These are phyloP conservation scores for Perca schrenkii DNA, from an alignment of 2,113 vertebrate genomes.

Conservation along the genomic window DNA sequence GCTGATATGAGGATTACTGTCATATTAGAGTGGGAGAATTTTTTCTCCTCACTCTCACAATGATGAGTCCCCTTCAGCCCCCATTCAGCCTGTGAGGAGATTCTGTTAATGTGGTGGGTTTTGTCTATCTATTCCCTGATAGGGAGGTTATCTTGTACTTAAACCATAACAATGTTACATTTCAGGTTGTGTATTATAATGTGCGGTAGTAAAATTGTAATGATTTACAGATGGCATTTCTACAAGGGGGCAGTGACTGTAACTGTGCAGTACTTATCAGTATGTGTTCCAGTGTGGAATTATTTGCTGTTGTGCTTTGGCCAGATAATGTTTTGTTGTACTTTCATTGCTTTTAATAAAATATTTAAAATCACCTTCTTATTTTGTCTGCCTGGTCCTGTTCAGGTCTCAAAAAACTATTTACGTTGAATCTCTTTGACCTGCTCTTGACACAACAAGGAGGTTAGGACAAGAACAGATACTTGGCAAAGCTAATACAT, in stretches of 20 bases:
- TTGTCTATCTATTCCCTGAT: not conserved
- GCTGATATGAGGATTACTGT: not conserved
- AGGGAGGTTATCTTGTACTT: not conserved
- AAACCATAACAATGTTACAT: not conserved
- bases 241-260: not conserved
- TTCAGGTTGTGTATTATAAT: not conserved
- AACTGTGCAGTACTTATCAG: slow-evolving; percentile 1
- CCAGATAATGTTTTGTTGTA: slow-evolving; percentile 37
- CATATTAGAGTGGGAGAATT: too few species aligned
- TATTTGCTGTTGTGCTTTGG: slow-evolving; percentile 47
- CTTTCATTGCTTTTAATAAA: slow-evolving; percentile 61
- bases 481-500: not conserved
- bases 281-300: slow-evolving; percentile 33
- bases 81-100: not conserved
- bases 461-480: slow-evolving; percentile 11
- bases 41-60: not conserved
- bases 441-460: slow-evolving; percentile 16
- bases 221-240: slow-evolving; percentile 7
- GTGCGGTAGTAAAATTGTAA: not conserved
- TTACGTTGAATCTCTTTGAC: not conserved
- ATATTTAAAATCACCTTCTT: not conserved
- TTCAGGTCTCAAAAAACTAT: not conserved
- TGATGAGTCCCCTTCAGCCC: not conserved
- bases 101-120: not conserved
- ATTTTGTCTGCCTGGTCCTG: not conserved